Conservation (phyloP, 2,888 invertebrate genomes). For the Tanypteryx hageni region DNA sequence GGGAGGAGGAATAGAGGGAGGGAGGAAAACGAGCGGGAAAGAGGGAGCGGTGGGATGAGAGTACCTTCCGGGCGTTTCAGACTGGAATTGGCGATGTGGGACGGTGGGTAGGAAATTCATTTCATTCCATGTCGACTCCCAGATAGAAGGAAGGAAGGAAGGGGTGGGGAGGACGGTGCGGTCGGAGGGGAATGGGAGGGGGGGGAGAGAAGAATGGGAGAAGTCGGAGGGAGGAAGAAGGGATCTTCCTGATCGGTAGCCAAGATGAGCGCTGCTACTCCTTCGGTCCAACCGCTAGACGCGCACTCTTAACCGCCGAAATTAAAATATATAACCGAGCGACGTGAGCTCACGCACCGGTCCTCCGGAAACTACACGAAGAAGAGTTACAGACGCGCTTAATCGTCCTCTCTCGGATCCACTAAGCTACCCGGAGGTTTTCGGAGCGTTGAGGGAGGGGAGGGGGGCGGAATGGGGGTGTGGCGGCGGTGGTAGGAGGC, state of each 20-base stretch:
- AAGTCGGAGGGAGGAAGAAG: background rate
- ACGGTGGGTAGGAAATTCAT: constrained; percentile 48
- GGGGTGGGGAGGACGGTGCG: background rate
- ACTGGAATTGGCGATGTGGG: constrained; percentile 43
- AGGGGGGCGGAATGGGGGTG: background rate
- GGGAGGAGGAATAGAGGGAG: background rate
- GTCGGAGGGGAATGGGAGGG: background rate
- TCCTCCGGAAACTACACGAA: background rate
- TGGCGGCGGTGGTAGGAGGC: background rate
- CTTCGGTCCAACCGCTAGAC: background rate
- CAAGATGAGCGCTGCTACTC: background rate
- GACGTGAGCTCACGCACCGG: background rate
- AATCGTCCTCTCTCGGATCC: background rate
- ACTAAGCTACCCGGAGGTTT: background rate
- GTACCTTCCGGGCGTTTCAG: constrained; percentile 39
- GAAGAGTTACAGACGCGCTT: background rate
- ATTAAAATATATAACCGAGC: background rate
- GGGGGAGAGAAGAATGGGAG: too few relatives aligned
- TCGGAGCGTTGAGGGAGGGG: background rate
- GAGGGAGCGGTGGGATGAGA: background rate
- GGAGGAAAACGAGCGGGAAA: background rate
- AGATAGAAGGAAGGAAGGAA: background rate
- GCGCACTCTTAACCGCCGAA: background rate
- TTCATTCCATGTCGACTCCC: constrained; percentile 61
- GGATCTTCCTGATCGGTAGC: background rate